Base-by-base conservation (phyloP, 2,113 vertebrate genomes). In the Litocranius walleri region DNA sequence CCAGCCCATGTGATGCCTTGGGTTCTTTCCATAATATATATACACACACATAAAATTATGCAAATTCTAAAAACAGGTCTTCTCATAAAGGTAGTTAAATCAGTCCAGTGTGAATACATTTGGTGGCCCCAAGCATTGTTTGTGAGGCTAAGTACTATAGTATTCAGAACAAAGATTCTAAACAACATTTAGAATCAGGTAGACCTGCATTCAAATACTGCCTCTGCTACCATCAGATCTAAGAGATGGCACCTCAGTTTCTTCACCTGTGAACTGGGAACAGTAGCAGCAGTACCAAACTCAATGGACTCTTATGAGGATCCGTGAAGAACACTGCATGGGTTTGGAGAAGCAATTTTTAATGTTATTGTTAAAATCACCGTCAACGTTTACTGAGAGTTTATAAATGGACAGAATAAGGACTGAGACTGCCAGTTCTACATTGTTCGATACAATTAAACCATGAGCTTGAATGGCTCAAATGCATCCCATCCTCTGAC, bases 161-260 rank as follows among this genome's bases (percentile, higher is more conserved):
- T 7, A 15, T 52, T 94, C 67, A 90, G 56, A 92, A 61, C 74
- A 92, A 95, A 91, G 77, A 15, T 82, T 64, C 61, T 33, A 33
- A 62, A 33, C 14, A 64, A 33, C 61, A 15, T 71, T 90, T 43
- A 64, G 92, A 93, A 82, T 57, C 2, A 64, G 52, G 25, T 30
- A 88, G 64, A 83, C 59, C 74, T 85, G 48, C 86, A 29, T 40
- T 6, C 36, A 16, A 77, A 96, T 45, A 40, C 50, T 74, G 50
- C 88, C 17, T 56, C 52, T 40, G 4, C n/a, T 89, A 23, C n/a
- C 52, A 12, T 12, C 0, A 1, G 9, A 30, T 71, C 89, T 62
- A 40, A 59, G 40, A 77, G 90, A 95, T 4, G 91, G 77, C 5
- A 19, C 4, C 11, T 97, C 74, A 16, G 7, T 54, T 82, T 97